Conservation (phyloP, 2,797 vertebrate species). For the Psittacula derbiana region DNA sequence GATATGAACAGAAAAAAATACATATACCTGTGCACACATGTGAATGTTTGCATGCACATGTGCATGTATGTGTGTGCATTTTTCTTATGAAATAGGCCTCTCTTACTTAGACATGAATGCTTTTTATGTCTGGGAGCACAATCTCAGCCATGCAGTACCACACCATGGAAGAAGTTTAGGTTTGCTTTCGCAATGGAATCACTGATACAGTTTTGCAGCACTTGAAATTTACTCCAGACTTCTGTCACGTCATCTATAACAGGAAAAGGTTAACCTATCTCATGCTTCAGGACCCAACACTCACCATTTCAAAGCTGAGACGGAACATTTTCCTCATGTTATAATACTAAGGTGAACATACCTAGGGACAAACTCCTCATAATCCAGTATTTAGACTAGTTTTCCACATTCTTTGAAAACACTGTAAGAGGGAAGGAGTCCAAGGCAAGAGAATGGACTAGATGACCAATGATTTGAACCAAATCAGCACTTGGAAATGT, state of each 20-base stretch:
- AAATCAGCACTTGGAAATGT: not conserved
- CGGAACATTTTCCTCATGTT: not conserved
- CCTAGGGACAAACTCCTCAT: not conserved
- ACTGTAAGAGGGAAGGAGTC: not conserved
- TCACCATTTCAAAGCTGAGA: not conserved
- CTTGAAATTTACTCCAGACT: not conserved
- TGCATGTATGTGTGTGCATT: not conserved
- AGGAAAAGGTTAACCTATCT: not conserved
- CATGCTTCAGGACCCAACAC: not conserved
- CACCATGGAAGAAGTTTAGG: not conserved
- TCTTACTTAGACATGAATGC: not conserved
- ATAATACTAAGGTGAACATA: not conserved
- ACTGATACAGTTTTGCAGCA: not conserved
- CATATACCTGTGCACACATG: not conserved
- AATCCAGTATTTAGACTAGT: not conserved
- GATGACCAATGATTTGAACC: not conserved
- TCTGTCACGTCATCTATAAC: not conserved
- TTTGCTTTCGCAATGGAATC: not conserved
- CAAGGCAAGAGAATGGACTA: not conserved
- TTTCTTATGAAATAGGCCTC: not conserved
- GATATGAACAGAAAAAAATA: not conserved
- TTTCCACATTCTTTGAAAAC: not conserved
- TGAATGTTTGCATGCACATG: rapidly evolving
- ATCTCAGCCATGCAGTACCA: not conserved
- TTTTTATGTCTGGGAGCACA: not conserved